phyloP scores from a whole-genome alignment of 2,797 vertebrate species.

The Gephyroberyx darwinii region DNA sequence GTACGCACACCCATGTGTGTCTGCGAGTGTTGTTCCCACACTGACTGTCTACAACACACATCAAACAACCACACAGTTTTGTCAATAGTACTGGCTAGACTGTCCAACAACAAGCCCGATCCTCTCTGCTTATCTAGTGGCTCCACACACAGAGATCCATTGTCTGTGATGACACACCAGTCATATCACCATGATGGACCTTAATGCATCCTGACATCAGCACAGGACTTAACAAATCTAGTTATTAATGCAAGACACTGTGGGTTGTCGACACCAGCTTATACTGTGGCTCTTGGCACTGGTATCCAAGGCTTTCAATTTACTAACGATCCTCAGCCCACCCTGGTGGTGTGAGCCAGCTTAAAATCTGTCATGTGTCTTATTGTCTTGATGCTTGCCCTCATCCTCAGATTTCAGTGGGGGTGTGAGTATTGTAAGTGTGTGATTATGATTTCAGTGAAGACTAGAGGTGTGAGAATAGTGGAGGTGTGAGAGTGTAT shows the following conservation, averaged over 20 bases:
- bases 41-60: constrained; percentile 42
- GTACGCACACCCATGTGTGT: constrained; percentile 36
- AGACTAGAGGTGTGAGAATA: constrained; percentile 5
- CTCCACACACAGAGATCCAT: constrained; percentile 54
- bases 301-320: constrained; percentile 47
- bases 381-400: constrained; percentile 10
- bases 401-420: constrained; percentile 1
- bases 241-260: constrained; percentile 51
- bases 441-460: background rate
- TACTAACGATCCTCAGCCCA: constrained; percentile 39
- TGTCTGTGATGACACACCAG: constrained; percentile 52
- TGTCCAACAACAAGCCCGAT: constrained; percentile 43
- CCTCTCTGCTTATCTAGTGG: constrained; percentile 61
- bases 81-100: constrained; percentile 58
- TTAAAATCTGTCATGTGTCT: constrained; percentile 25
- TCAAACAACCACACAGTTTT: constrained; percentile 60
- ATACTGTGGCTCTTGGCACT: constrained; percentile 21
- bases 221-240: constrained; percentile 27
- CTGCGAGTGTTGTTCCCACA: constrained; percentile 45
- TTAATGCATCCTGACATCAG: constrained; percentile 61
- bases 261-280: constrained; percentile 36
- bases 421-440: constrained; percentile 20
- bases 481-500: constrained; percentile 26
- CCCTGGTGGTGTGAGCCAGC: constrained; percentile 6
- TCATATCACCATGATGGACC: constrained; percentile 49